phyloP scores from a whole-genome alignment of 2,888 invertebrate genomes.

The Electrophaes corylata region DNA sequence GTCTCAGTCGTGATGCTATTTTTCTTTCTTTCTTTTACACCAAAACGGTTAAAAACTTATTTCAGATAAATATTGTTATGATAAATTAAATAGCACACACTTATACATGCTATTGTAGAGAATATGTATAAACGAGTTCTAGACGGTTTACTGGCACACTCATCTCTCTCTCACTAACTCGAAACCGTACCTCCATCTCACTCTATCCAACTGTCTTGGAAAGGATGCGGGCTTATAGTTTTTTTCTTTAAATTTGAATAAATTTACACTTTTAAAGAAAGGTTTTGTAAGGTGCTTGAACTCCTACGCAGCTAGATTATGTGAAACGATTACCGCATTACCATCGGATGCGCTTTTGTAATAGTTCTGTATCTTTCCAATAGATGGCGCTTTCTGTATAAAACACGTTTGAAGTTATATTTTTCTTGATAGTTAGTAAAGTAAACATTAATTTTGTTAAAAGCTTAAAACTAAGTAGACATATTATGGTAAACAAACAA shows the following conservation, averaged over 20 bases:
- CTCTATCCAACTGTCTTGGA: constrained; percentile 51
- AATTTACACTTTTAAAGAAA: constrained; percentile 80
- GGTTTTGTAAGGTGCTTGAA: constrained; percentile 62
- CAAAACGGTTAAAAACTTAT: too few relatives aligned
- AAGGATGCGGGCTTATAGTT: constrained; percentile 68
- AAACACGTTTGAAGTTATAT: neutral
- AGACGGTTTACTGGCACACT: constrained; percentile 35
- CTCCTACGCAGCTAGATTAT: constrained; percentile 49
- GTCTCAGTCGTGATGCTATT: too few relatives aligned
- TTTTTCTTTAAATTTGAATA: constrained; percentile 77
- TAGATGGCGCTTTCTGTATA: constrained; percentile 6
- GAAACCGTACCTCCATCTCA: constrained; percentile 35
- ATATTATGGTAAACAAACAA: too few relatives aligned
- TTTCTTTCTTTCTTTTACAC: too few relatives aligned
- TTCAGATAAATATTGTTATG: too few relatives aligned
- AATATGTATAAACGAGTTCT: constrained; percentile 60
- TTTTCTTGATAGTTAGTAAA: too few relatives aligned
- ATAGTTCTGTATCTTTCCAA: constrained; percentile 5
- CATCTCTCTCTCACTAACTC: constrained; percentile 40
- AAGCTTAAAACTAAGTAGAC: too few relatives aligned
- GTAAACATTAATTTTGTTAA: too few relatives aligned
- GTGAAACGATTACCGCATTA: constrained; percentile 32
- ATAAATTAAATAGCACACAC: too few relatives aligned
- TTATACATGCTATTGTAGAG: constrained; percentile 51
- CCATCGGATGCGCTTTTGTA: constrained; percentile 16